Conservation (phyloP, 2,113 vertebrate genomes). For the Ailurus styani region DNA sequence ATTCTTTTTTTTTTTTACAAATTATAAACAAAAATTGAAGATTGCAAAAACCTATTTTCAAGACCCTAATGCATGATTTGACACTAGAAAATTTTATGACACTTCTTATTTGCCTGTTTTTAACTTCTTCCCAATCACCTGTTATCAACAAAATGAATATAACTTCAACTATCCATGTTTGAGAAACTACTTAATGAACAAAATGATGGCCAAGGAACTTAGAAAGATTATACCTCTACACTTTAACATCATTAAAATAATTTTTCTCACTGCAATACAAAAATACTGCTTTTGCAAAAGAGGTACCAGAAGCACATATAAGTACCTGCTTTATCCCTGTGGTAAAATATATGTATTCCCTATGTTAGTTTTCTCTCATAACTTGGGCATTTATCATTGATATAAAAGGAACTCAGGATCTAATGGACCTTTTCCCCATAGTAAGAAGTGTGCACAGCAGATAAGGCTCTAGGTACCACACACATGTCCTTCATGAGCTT, state of each 20-base stretch:
- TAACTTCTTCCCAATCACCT: not conserved
- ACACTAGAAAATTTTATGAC: not conserved
- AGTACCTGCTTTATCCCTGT: not conserved
- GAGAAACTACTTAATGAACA: not conserved
- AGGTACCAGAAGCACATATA: not conserved
- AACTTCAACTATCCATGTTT: not conserved
- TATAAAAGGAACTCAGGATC: not conserved
- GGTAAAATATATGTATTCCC: not conserved
- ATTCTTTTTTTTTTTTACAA: not conserved
- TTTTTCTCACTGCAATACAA: not conserved
- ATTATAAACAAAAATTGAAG: not conserved
- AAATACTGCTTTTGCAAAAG: not conserved
- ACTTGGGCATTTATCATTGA: not conserved
- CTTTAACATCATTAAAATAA: not conserved
- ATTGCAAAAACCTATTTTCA: not conserved
- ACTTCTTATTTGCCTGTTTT: not conserved
- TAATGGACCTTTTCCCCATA: not conserved
- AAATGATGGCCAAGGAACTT: not conserved
- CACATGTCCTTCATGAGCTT: no score
- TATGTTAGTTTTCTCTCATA: not conserved
- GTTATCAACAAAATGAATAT: not conserved
- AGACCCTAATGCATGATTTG: not conserved
- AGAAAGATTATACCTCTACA: not conserved
- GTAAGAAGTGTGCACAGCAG: accelerated
- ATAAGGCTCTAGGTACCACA: accelerated